A percentile compares a stretch with the other conserved stretches of the same genome.
phyloP scores from a whole-genome alignment of 64 coral and sea anemone species.

The Platygyra sinensis region DNA sequence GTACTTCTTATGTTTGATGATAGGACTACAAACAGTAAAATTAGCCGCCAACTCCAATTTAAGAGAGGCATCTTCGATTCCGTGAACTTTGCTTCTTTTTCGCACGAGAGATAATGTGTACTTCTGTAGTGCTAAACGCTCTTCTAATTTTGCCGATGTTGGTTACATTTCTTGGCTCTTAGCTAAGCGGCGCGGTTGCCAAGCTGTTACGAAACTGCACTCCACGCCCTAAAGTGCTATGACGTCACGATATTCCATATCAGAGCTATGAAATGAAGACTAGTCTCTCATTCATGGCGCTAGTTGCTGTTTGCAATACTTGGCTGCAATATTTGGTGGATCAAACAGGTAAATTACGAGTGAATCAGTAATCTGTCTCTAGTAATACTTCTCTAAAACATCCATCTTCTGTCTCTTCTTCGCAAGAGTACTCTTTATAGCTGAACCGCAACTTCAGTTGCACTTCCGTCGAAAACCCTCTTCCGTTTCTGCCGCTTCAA shows the following conservation, averaged over 20 bases:
- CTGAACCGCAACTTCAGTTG: background rate
- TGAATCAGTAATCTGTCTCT: background rate
- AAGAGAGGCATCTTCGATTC: background rate
- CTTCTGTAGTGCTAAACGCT: background rate
- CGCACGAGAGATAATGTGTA: background rate
- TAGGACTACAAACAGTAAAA: background rate
- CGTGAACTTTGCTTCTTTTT: background rate
- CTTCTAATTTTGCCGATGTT: background rate
- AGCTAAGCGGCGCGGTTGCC: background rate
- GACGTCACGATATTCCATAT: background rate
- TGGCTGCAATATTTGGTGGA: background rate
- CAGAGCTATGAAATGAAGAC: background rate
- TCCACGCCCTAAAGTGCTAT: background rate
- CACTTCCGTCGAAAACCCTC: background rate
- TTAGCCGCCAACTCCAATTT: background rate
- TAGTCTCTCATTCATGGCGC: background rate
- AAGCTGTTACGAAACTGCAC: background rate
- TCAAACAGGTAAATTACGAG: background rate
- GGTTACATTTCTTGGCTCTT: background rate
- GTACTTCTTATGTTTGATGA: background rate
- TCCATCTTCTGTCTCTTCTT: background rate
- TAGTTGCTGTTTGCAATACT: background rate
- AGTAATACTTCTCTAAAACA: background rate
- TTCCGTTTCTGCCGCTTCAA: background rate
- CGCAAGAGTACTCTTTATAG: background rate